Evolutionary conservation across 1,140 invertebrate genomes (phyloP).

Genomic region (Trichonephila clavipes): DNA sequence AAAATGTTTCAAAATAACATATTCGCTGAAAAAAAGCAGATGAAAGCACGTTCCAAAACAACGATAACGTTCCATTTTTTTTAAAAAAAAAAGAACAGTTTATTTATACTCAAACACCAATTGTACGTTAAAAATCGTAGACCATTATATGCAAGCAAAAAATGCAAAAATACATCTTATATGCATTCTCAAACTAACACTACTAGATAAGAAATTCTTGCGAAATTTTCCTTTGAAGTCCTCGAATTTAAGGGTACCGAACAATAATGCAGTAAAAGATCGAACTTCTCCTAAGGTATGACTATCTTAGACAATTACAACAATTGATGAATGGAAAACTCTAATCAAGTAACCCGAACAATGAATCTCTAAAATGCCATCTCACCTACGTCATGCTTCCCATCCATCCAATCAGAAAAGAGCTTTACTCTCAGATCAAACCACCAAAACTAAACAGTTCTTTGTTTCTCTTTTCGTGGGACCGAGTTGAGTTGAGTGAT

Average conservation of each 20-base stretch:
- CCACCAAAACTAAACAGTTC: constrained; percentile 67
- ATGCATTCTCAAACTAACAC: background rate
- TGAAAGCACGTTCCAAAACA: too few relatives aligned
- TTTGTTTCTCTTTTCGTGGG: constrained; percentile 60
- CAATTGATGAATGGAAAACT: constrained; percentile 57
- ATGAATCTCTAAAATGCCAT: constrained; percentile 32
- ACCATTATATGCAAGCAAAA: too few relatives aligned
- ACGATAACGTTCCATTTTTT: too few relatives aligned
- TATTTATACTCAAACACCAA: too few relatives aligned
- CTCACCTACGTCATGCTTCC: background rate
- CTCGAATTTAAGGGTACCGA: background rate
- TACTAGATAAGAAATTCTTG: background rate
- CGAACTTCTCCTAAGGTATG: background rate
- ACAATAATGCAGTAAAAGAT: background rate
- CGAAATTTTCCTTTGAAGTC: background rate
- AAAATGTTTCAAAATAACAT: too few relatives aligned
- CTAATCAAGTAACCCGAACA: constrained; percentile 48
- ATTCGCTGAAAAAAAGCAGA: too few relatives aligned
- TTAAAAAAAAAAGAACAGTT: too few relatives aligned
- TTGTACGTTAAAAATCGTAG: too few relatives aligned
- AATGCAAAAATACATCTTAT: too few relatives aligned
- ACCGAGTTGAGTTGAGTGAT: constrained; percentile 72
- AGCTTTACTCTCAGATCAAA: constrained; percentile 32
- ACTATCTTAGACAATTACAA: constrained; percentile 29
- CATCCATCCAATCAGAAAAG: constrained; percentile 60